Percentiles rank a stretch among this genome's conserved stretches.
Evolutionary conservation across 1,140 invertebrate genomes (phyloP).

Genomic region (Papilio polyxenes): DNA sequence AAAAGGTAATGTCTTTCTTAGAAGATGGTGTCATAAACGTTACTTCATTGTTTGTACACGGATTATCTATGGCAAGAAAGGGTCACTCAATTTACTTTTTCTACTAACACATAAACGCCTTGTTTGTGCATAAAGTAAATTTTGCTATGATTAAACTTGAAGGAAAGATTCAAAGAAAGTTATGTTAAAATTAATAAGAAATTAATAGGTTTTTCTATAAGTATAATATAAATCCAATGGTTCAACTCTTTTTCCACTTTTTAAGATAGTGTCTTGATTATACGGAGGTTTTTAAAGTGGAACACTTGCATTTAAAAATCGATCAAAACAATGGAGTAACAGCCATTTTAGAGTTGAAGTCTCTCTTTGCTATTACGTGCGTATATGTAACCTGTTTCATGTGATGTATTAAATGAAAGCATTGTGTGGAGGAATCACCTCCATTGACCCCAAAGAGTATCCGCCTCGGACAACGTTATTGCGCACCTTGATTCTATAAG

Average conservation of each 20-base stretch:
- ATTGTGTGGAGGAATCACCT: conserved; percentile 6
- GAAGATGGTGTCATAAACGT: too few relatives aligned
- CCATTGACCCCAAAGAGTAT: conserved; percentile 36
- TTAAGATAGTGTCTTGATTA: too few relatives aligned
- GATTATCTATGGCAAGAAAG: too few relatives aligned
- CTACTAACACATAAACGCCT: too few relatives aligned
- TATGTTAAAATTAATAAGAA: too few relatives aligned
- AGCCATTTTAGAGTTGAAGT: conserved; percentile 2
- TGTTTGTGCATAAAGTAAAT: not conserved
- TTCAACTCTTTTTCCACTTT: too few relatives aligned
- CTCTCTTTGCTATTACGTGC: not conserved
- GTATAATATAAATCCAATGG: too few relatives aligned
- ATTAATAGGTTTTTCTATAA: too few relatives aligned
- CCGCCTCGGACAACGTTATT: not conserved
- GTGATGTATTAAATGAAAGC: conserved; percentile 24
- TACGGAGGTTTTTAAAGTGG: too few relatives aligned
- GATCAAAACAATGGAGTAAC: not conserved
- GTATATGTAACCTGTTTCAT: too few relatives aligned
- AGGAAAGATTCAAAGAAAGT: not conserved
- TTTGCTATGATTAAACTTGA: not conserved
- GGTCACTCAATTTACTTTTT: not conserved
- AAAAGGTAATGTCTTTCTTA: too few relatives aligned
- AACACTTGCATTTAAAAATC: not conserved
- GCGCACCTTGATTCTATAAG: not conserved
- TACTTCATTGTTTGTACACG: too few relatives aligned